A percentile compares a stretch with the other conserved stretches of the same genome.
Evolutionary conservation across 2,113 vertebrate species (phyloP).

Genomic region (Coturnix japonica): DNA sequence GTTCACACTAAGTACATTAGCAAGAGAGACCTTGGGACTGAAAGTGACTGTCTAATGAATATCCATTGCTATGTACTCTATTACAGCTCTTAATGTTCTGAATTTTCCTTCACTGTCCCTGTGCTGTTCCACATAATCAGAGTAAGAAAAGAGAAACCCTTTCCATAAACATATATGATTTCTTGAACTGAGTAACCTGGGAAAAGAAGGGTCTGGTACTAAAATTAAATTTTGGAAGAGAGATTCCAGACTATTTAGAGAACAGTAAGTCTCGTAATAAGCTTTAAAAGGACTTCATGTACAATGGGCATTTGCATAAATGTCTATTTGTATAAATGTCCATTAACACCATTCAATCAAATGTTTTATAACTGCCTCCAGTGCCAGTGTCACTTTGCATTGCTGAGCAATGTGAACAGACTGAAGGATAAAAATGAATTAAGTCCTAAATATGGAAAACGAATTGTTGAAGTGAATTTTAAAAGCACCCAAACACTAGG

Average conservation of each 20-base stretch:
- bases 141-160: neutral
- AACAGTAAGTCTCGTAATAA: constrained; percentile 18
- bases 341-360: constrained; percentile 13
- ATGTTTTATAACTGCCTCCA: neutral
- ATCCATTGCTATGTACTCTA: neutral
- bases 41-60: neutral
- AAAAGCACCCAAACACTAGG: neutral
- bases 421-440: constrained; percentile 21
- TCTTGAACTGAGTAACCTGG: neutral
- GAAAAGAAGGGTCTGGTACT: neutral
- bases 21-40: neutral
- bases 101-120: neutral
- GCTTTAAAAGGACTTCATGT: neutral
- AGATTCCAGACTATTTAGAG: constrained; percentile 8
- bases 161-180: neutral
- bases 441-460: constrained; percentile 20
- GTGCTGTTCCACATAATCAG: neutral
- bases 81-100: neutral
- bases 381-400: constrained; percentile 9
- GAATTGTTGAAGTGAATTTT: neutral
- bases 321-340: neutral
- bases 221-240: constrained; percentile 22
- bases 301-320: neutral
- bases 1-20: neutral
- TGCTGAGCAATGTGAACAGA: constrained; percentile 1